Conservation (phyloP, 2,113 vertebrate species). For the Maylandia zebra region DNA sequence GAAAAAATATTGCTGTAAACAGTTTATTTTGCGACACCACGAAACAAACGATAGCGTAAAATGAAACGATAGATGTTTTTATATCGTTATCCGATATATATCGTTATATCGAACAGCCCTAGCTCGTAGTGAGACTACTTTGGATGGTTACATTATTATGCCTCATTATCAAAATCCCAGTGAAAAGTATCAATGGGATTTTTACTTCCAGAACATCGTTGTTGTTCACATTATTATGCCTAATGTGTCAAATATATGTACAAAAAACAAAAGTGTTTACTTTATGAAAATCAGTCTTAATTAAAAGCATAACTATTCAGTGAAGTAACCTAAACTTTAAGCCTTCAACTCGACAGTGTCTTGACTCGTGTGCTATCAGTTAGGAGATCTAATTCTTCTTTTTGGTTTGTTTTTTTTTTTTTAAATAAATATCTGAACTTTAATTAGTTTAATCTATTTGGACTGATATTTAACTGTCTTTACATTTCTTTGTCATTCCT, state of each 20-base stretch:
- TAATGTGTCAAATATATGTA: neutral
- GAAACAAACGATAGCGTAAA: neutral
- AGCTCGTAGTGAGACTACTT: rapidly evolving
- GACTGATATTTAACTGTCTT: neutral
- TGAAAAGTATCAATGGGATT: neutral
- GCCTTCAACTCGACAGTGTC: rapidly evolving
- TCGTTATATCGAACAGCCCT: neutral
- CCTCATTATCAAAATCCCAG: rapidly evolving
- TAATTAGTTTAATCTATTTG: neutral
- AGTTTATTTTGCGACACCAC: neutral
- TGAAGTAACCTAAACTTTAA: neutral
- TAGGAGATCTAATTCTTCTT: neutral
- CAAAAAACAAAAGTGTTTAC: rapidly evolving
- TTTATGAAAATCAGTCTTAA: neutral
- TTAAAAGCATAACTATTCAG: neutral
- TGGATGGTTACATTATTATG: rapidly evolving
- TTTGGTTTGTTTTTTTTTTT: neutral
- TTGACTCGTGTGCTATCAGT: neutral
- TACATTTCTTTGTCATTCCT: neutral
- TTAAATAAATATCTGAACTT: neutral
- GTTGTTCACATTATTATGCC: neutral
- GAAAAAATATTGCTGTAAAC: rapidly evolving
- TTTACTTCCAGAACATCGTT: neutral
- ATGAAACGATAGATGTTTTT: rapidly evolving
- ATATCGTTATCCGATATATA: rapidly evolving